Percentiles rank a stretch among this genome's conserved stretches.
Evolutionary conservation across 2,113 vertebrate species (phyloP).

Genomic region (Chloropsis hardwickii): DNA sequence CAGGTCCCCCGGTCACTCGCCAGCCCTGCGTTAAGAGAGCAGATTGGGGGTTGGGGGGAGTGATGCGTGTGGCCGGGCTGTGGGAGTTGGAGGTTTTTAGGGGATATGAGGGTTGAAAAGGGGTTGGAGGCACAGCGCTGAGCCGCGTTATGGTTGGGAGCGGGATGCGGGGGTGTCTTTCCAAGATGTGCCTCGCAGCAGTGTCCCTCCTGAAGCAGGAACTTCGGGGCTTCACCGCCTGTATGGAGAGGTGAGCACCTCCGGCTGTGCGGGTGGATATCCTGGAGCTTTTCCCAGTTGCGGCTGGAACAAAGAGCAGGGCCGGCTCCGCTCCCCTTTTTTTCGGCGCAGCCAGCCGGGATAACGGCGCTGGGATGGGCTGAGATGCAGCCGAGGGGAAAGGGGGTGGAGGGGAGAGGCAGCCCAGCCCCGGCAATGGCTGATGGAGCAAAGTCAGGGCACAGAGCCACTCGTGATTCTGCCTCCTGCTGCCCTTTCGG

Average conservation of each 20-base stretch:
- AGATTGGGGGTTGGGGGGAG: neutral
- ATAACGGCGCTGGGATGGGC: constrained; percentile 9
- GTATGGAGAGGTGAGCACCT: neutral
- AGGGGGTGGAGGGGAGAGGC: neutral
- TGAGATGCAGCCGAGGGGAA: neutral
- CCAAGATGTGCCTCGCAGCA: neutral
- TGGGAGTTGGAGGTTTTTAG: neutral
- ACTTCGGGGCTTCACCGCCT: neutral
- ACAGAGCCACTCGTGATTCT: neutral
- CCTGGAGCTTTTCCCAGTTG: constrained; percentile 1
- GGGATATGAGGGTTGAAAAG: neutral
- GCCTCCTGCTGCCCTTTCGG: neutral
- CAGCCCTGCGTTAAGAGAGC: neutral
- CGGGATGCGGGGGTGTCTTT: neutral
- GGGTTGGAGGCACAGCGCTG: neutral
- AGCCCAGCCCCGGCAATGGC: constrained; percentile 9
- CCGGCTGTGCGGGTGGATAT: neutral
- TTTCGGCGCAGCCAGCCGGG: neutral
- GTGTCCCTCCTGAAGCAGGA: neutral
- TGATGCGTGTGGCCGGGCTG: neutral
- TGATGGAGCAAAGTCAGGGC: neutral
- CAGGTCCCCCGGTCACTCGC: too few relatives aligned
- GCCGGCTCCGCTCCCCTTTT: neutral
- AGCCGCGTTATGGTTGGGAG: neutral
- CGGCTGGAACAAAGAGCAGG: constrained; percentile 33